Base-by-base conservation (phyloP, 2,797 vertebrate species). In the Chelonia mydas region DNA sequence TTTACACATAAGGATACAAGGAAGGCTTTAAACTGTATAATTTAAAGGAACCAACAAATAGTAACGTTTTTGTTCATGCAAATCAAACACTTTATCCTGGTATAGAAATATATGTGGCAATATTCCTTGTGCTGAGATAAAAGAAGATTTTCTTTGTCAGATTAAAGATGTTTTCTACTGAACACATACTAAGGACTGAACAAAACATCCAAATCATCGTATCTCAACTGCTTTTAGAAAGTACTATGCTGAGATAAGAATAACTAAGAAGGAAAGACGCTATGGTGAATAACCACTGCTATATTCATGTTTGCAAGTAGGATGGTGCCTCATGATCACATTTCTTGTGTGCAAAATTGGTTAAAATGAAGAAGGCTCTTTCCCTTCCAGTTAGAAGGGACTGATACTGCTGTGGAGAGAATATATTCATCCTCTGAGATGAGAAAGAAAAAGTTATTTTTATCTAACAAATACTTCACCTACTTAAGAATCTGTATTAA, bases 81-180 rank as follows among this genome's bases (percentile, higher is more conserved):
- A 87, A 86, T 86, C 47, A 88, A 95, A 78, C 45, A 93, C 81
- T 94, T 84, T 81, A 53, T 89, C 79, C 86, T 87, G 82, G 68
- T 90, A 6, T 21, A 53, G 37, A 84, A 79, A 88, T 33, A 21
- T 37, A 88, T 84, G 79, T 54, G 59, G 54, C 83, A 65, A 5
- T 3, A 15, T 16, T 82, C 54, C 61, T 81, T 88, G 41, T 59
- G 19, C 11, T 37, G 51, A 41, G 41, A 57, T 94, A 53, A 54
- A 51, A 47, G 41, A 47, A 76, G 41, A 76, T 47, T 47, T 28
- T 47, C 2, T 47, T 76, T 65, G 25, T 57, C 79, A 72, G 77
- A 6, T 11, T 57, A 11, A 17, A 37, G 33, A 8, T 57, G 37
- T 55, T 51, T 82, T 10, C 65, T 54, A 11, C 17, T 27, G 16